phyloP scores from a whole-genome alignment of 30 jellyfish, hydroid and myxozoan species.

The Turritopsis dohrnii region DNA sequence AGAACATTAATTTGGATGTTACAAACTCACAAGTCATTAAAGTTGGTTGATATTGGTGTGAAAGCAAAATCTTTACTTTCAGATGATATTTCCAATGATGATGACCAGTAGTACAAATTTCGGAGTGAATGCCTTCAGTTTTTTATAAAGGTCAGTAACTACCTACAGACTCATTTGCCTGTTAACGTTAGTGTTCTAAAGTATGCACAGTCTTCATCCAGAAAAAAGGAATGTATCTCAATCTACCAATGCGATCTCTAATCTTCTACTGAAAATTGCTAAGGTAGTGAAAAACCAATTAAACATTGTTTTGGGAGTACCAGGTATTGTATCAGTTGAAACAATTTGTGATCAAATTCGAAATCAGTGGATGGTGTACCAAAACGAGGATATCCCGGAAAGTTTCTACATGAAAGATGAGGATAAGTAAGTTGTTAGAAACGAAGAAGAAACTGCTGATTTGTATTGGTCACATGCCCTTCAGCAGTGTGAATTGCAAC shows the following conservation, averaged over 20 bases:
- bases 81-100: background rate
- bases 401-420: no score
- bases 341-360: background rate
- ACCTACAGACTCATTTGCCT: background rate
- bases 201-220: background rate
- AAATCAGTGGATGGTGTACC: background rate
- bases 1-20: no score
- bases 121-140: background rate
- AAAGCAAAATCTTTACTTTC: background rate
- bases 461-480: background rate
- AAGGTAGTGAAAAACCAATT: no score
- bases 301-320: no score
- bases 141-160: no score
- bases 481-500: background rate
- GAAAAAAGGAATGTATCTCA: background rate
- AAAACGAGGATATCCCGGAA: background rate
- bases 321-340: no score
- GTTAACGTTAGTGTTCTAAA: no score
- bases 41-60: background rate
- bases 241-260: background rate
- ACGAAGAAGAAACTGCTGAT: no score
- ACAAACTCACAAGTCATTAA: no score
- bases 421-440: no score
- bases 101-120: background rate
- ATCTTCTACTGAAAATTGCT: background rate